Evolutionary conservation across 1,140 invertebrate species (phyloP).

Genomic region (Nephotettix cincticeps): DNA sequence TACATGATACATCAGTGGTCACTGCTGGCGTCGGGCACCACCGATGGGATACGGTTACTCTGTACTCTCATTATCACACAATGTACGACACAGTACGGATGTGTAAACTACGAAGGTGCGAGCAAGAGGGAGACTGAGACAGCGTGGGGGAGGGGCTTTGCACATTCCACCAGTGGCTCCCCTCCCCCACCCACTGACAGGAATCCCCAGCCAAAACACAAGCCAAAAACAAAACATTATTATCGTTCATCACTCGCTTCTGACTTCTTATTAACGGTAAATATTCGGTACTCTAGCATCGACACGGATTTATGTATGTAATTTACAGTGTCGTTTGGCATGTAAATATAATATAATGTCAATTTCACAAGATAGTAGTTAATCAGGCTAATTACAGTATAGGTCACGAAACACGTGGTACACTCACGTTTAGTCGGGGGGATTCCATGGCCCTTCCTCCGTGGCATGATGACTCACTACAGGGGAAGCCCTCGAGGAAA

Average conservation of each 20-base stretch:
- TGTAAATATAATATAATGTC: not conserved
- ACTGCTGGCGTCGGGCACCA: too few relatives aligned
- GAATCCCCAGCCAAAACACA: not conserved
- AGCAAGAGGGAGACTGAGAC: not conserved
- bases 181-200: not conserved
- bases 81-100: not conserved
- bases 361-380: not conserved
- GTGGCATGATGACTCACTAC: conserved; percentile 25
- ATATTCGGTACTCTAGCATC: not conserved
- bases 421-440: conserved; percentile 30
- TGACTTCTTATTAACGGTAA: too few relatives aligned
- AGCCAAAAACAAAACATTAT: conserved; percentile 23
- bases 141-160: conserved; percentile 12
- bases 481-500: not conserved
- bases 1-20: too few relatives aligned
- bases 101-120: too few relatives aligned
- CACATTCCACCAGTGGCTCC: conserved; percentile 20
- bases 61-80: not conserved
- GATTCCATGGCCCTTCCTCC: conserved; percentile 30
- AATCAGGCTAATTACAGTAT: not conserved
- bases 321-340: not conserved
- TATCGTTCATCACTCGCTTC: too few relatives aligned
- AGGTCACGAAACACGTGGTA: not conserved
- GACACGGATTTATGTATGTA: not conserved
- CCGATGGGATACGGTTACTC: too few relatives aligned